A percentile compares a stretch with the other conserved stretches of the same genome.
phyloP scores from a whole-genome alignment of 2,113 vertebrate genomes.

The Ictalurus punctatus region DNA sequence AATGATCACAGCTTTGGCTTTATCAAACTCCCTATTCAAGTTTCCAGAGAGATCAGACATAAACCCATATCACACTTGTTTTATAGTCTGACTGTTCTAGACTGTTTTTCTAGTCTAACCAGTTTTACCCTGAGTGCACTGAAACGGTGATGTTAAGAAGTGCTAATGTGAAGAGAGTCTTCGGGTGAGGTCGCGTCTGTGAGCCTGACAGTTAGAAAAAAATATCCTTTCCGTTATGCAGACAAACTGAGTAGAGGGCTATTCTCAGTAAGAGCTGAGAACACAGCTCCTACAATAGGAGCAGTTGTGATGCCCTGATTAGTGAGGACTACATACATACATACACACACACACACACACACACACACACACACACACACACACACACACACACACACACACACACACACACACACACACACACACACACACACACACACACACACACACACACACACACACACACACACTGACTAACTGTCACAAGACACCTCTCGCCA shows the following conservation, averaged over 20 bases:
- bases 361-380: constrained; percentile 1
- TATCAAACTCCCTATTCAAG: constrained; percentile 5
- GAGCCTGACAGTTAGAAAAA: neutral
- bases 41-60: neutral
- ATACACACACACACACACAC: neutral
- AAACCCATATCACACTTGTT: neutral
- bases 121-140: neutral
- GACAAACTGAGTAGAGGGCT: constrained; percentile 34
- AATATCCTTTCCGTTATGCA: constrained; percentile 21
- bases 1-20: neutral
- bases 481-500: constrained; percentile 38
- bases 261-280: constrained; percentile 21
- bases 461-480: neutral
- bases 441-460: constrained; percentile 4
- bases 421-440: neutral
- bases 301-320: constrained; percentile 36
- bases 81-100: neutral
- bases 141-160: neutral
- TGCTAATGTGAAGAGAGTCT: neutral
- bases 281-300: constrained; percentile 25
- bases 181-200: neutral
- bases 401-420: neutral
- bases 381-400: constrained; percentile 1
- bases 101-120: neutral
- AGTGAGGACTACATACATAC: neutral